Evolutionary conservation across 2,797 vertebrate species (phyloP), one percentile per base, ranked within the genome.

Genomic region (Gobionotothen gibberifrons): DNA sequence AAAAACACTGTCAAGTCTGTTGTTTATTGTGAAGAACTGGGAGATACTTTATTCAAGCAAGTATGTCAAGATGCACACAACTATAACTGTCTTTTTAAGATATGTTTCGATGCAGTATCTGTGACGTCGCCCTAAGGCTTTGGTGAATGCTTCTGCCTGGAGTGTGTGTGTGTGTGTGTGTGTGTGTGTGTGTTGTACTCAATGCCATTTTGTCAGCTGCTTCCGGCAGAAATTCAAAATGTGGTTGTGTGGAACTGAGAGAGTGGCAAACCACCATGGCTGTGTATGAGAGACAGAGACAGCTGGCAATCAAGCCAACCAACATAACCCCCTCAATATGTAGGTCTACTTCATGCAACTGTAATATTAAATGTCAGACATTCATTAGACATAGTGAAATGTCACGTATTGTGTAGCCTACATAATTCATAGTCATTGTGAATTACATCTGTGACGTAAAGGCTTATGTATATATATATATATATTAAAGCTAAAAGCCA

Each of bases 271-370:
- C 21, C 32, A 2, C 14, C 22, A 9, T 2, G 19, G 48, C 47
- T 59, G 57, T 67, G 13, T 17, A 12, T 44, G 47, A 72, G 43
- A 9, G 62, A 49, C 61, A 1, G 49, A 70, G 74, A 77, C 69
- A 57, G 46, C 57, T 62, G 63, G 68, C 76, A 67, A 5, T 63
- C 63, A 57, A 57, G 19, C 47, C 12, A 6, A 48, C 68, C 10
- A 53, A 58, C 29, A 42, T 8, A 59, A 51, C 8, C 21, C 32
- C 13, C 14, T 39, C 4, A 14, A 56, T 55, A 4, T 49, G 29
- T 42, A 26, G 43, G 15, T 36, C 32, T 36, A 36, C 32, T 36
- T 36, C 8, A 9, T 9, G 32, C 8, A 26, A 10, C 10, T 53
- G n/a, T 15, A 43, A 26, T 15, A 0, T 8, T 9, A 16, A 22